These are phyloP conservation scores for Buphagus erythrorhynchus DNA, from an alignment of 2,797 vertebrate genomes.

Conservation along the genomic window DNA sequence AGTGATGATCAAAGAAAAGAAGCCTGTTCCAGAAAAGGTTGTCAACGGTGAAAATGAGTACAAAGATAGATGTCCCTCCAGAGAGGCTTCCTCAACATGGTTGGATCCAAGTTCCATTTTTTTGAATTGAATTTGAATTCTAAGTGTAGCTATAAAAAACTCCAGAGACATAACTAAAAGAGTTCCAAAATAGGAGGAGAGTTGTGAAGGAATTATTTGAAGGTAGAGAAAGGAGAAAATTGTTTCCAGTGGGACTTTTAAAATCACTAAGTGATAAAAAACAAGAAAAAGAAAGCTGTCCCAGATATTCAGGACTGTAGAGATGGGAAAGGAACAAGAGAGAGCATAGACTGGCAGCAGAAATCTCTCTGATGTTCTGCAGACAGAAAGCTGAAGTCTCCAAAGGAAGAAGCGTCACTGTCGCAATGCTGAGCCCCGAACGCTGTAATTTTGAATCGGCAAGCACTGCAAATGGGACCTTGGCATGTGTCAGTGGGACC, in stretches of 20 bases:
- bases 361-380: fast-evolving
- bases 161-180: not conserved
- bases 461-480: not conserved
- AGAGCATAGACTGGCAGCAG: not conserved
- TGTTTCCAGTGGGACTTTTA: not conserved
- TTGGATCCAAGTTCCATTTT: not conserved
- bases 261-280: not conserved
- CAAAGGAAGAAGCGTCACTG: not conserved
- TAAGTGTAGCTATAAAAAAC: not conserved
- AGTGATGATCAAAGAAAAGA: not conserved
- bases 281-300: not conserved
- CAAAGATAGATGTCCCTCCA: not conserved
- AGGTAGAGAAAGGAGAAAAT: not conserved
- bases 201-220: not conserved
- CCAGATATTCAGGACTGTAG: not conserved
- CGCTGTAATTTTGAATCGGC: not conserved
- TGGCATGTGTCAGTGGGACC: not conserved
- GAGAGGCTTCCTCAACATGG: not conserved
- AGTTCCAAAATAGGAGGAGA: not conserved
- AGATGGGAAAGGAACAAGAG: not conserved
- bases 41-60: not conserved
- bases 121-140: not conserved
- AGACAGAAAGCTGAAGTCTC: not conserved
- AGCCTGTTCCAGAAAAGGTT: not conserved
- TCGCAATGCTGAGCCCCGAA: not conserved